These are phyloP conservation scores for Actinopyga echinites DNA, from an alignment of 53 echinoderm and acorn worm species.

Conservation along the genomic window DNA sequence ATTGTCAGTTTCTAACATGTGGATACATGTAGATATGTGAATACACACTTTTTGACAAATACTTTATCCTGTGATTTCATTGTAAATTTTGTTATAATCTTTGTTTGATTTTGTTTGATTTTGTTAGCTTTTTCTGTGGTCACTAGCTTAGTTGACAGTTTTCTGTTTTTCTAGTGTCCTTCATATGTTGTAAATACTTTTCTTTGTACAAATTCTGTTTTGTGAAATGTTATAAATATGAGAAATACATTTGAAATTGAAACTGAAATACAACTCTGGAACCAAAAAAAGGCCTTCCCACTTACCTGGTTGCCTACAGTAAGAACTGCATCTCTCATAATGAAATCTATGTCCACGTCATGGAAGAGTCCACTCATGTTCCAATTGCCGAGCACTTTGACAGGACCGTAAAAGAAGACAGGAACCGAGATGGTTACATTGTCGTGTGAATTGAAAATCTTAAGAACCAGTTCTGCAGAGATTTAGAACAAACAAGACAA, in stretches of 20 bases:
- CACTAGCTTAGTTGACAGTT: too few species aligned
- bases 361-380: conserved; percentile 41
- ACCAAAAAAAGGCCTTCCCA: background rate
- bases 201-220: too few species aligned
- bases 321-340: conserved; percentile 23
- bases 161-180: too few species aligned
- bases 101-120: too few species aligned
- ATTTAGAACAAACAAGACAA: background rate
- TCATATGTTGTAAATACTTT: too few species aligned
- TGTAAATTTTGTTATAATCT: too few species aligned
- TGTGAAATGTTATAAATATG: too few species aligned
- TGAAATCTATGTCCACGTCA: conserved; percentile 5
- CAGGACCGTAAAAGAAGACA: conserved; percentile 46
- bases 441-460: background rate
- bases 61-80: too few species aligned
- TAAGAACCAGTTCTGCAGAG: conserved; percentile 44
- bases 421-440: conserved; percentile 40
- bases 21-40: background rate
- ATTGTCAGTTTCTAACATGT: background rate
- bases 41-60: background rate
- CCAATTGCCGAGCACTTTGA: conserved; percentile 27
- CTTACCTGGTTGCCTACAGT: conserved; percentile 19
- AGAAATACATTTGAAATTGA: too few species aligned
- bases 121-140: too few species aligned
- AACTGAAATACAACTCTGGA: too few species aligned